Base-by-base conservation (phyloP, 2,797 vertebrate species). In the Hydrolagus colliei region DNA sequence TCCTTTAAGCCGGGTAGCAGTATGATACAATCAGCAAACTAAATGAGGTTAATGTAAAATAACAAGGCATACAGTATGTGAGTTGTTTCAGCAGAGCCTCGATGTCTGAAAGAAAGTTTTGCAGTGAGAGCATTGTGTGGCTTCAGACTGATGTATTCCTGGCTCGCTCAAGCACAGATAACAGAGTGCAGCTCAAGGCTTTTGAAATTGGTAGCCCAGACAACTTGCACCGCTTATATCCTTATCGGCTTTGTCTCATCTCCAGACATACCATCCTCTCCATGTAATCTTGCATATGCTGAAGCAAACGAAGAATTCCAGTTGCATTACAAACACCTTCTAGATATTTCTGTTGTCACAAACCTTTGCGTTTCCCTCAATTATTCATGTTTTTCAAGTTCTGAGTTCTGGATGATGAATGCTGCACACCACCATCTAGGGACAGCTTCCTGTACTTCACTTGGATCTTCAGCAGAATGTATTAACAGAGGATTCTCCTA, bases 61-160 rank as follows among this genome's bases (percentile, higher is more conserved):
- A 9, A 16, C 41, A 16, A 52, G 41, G 7, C 74, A 76, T 11
- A 32, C 1, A 52, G 73, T 6, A 52, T 14, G 7, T 75, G 27
- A n/a, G 32, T 16, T 18, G 27, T 68, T 16, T 35, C 13, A 27
- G 41, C 10, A 68, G 52, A 63, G 77, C n/a, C 32, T 71, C 41
- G 7, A 68, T 84, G 65, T 10, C 79, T 84, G 75, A 5, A 77
- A 59, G 52, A 52, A 76, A 52, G 10, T 61, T 77, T 61, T 77
- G 2, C 52, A 77, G 61, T 4, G 18, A 11, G 79, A 71, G 65
- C 13, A 68, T 35, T 68, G 9, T 84, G 67, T 27, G 14, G 6
- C 78, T 52, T 14, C 79, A 41, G 79, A 20, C 65, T 20, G 79
- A 71, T 65, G 35, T 32, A 11, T 84, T 62, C 78, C 65, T 84